Conservation (phyloP, 92 coral and sea anemone species). For the Epizoanthus rinbou region DNA sequence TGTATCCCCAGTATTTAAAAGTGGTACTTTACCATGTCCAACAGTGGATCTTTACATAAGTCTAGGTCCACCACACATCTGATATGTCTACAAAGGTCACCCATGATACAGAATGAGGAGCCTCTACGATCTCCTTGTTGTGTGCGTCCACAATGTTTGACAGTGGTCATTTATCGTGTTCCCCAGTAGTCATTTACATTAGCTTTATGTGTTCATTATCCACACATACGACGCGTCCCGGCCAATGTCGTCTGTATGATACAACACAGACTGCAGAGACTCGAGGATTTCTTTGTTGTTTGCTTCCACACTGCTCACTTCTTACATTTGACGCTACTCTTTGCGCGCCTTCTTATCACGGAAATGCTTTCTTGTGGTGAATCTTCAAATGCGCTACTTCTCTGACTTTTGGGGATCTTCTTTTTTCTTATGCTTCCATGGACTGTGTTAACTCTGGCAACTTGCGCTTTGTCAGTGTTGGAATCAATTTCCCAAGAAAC, state of each 20-base stretch:
- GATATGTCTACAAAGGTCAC: too few species aligned
- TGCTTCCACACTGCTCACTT: background rate
- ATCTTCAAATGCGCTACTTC: constrained; percentile 5
- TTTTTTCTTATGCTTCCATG: constrained; percentile 9
- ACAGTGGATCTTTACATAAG: too few species aligned
- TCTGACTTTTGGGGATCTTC: constrained; percentile 39
- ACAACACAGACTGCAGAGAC: background rate
- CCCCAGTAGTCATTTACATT: too few species aligned
- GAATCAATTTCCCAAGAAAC: background rate
- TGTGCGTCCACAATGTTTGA: background rate
- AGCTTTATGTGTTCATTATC: too few species aligned
- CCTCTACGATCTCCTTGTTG: background rate
- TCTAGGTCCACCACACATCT: too few species aligned
- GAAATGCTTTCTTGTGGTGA: constrained; percentile 8
- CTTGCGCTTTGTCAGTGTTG: background rate
- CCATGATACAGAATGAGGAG: too few species aligned
- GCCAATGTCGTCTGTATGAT: background rate
- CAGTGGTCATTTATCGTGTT: too few species aligned
- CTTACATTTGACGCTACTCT: background rate
- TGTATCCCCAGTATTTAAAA: too few species aligned
- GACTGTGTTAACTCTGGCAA: background rate
- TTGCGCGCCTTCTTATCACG: background rate
- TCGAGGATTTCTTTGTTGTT: background rate
- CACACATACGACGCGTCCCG: too few species aligned
- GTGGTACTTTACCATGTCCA: too few species aligned